A percentile compares a stretch with the other conserved stretches of the same genome.
Evolutionary conservation across 2,888 invertebrate genomes (phyloP).

Genomic region (Scaptomyza polygonia): DNA sequence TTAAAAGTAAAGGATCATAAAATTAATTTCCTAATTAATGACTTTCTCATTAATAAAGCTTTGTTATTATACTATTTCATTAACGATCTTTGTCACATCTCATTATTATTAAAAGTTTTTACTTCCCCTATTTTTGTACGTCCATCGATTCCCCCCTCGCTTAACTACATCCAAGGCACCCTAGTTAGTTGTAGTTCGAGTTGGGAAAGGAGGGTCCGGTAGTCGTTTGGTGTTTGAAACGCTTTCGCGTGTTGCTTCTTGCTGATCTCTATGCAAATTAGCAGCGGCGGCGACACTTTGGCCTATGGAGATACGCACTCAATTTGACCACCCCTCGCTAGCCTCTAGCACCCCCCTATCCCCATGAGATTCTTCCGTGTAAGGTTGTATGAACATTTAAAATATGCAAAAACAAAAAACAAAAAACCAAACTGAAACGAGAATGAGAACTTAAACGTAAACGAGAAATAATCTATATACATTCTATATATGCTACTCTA

Average conservation of each 20-base stretch:
- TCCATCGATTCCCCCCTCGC: background rate
- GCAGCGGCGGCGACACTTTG: conserved; percentile 47
- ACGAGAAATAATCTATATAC: conserved; percentile 2
- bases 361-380: conserved; percentile 4
- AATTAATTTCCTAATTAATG: too few relatives aligned
- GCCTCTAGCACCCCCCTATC: background rate
- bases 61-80: too few relatives aligned
- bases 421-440: conserved; percentile 1
- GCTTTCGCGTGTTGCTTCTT: conserved; percentile 33
- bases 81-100: too few relatives aligned
- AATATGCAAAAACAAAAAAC: conserved; percentile 30
- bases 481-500: conserved; percentile 8
- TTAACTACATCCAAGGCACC: background rate
- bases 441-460: conserved; percentile 8
- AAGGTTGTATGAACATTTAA: conserved; percentile 38
- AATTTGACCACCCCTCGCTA: conserved; percentile 1
- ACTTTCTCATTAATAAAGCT: too few relatives aligned
- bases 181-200: background rate
- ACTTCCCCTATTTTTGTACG: too few relatives aligned
- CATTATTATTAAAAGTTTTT: too few relatives aligned
- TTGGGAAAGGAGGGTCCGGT: background rate
- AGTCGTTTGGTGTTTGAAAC: background rate
- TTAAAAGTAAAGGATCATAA: too few relatives aligned
- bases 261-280: conserved; percentile 63
- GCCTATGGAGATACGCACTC: conserved; percentile 54